Base-by-base conservation (phyloP, 1,140 invertebrate genomes). In the Papilio dardanus region DNA sequence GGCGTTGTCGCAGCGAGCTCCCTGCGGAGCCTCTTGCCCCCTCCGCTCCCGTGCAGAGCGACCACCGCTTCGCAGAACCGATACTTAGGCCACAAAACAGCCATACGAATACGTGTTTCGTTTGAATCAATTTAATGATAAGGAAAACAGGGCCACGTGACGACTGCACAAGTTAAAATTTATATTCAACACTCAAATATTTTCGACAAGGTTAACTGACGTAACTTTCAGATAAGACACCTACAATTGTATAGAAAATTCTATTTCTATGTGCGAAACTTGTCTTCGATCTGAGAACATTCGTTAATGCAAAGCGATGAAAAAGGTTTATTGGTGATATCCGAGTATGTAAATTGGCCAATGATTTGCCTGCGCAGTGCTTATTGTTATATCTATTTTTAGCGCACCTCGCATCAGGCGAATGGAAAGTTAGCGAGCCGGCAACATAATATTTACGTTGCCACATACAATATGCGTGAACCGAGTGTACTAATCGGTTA, bases 391-490 rank as follows among this genome's bases (percentile, higher is more conserved):
- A 77, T 87, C 86, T 91, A 91, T 89, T 90, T 92, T 89, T 90
- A 92, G 88, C 84, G 76, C 81, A 86, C 78, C 83, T 88, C 88
- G 84, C 83, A 88, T 87, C 82, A 88, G 81, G 85, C 89, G 86
- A 91, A 90, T 92, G 89, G 89, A 92, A 92, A 92, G 90, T 91
- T 88, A 91, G 86, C 89, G 88, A 87, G 86, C 85, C 90, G 89
- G 89, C 90, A 91, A 90, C 86, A 81, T 85, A 82, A 83, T 82
- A 86, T 79, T 68, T 83, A 85, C 66, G 78, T 82, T 81, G 73
- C 77, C 78, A 82, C 75, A 81, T 85, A 83, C 76, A 78, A 31
- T 78, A 80, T 76, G 76, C 69, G 73, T 77, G 66, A 33, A 65
- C 31, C 31, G 7, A 62, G 21, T 62, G 21, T 28, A 62, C 24